phyloP scores from a whole-genome alignment of 2,113 vertebrate genomes.

The Ptilonorhynchus violaceus region DNA sequence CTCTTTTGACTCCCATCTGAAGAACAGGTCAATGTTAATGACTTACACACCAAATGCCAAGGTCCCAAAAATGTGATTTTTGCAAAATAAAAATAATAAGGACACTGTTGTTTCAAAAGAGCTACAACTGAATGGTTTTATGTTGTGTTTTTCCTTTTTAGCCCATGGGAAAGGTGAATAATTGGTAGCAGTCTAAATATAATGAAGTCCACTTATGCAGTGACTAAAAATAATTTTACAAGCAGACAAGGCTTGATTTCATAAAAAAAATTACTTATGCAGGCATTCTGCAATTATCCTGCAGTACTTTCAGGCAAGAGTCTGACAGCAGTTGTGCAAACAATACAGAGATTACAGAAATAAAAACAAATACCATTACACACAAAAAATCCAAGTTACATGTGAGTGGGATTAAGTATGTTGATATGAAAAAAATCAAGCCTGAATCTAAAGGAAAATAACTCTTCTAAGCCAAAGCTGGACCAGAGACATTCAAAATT shows the following conservation, averaged over 20 bases:
- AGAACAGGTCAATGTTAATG: neutral
- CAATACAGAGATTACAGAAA: conserved; percentile 78
- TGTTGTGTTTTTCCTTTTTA: conserved; percentile 42
- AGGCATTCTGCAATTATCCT: conserved; percentile 78
- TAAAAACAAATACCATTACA: conserved; percentile 78
- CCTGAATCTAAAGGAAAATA: neutral
- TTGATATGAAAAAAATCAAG: neutral
- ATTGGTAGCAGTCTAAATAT: conserved; percentile 68
- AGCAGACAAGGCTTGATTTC: conserved; percentile 78
- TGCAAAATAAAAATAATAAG: conserved; percentile 38
- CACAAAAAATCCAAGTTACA: conserved; percentile 64
- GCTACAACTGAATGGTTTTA: conserved; percentile 24
- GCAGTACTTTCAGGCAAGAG: conserved; percentile 75
- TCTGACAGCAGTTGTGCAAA: conserved; percentile 78
- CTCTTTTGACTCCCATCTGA: conserved; percentile 5
- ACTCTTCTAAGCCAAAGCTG: neutral
- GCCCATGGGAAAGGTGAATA: conserved; percentile 73
- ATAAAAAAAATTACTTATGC: conserved; percentile 78
- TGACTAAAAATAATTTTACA: conserved; percentile 76
- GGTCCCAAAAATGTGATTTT: neutral
- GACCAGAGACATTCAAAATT: neutral
- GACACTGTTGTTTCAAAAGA: conserved; percentile 11
- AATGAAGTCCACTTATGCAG: conserved; percentile 75
- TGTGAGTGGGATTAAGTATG: conserved; percentile 47
- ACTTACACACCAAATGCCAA: neutral